Evolutionary conservation across 2,113 vertebrate genomes (phyloP).

Genomic region (Pelodiscus sinensis): DNA sequence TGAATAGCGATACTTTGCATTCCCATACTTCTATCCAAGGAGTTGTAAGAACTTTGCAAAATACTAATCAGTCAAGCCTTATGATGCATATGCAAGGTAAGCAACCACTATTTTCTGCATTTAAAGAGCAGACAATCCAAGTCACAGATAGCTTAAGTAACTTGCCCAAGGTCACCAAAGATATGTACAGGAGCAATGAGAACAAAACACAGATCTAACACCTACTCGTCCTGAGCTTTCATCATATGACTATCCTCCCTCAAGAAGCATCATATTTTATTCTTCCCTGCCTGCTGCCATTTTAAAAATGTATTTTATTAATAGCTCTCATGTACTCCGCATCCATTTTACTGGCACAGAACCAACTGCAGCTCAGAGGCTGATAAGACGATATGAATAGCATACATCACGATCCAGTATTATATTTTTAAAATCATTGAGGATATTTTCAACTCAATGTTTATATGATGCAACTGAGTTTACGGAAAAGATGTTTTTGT

Average conservation of each 20-base stretch:
- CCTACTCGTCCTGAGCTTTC: not conserved
- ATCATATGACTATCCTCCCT: not conserved
- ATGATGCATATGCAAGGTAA: not conserved
- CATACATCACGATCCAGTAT: conserved; percentile 34
- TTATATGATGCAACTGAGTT: conserved; percentile 9
- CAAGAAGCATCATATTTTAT: not conserved
- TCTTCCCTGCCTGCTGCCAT: not conserved
- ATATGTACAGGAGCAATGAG: not conserved
- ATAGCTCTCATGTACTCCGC: not conserved
- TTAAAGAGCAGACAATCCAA: not conserved
- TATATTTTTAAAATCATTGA: conserved; percentile 52
- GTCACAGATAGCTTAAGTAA: not conserved
- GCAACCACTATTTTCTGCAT: not conserved
- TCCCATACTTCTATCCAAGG: not conserved
- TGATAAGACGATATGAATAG: conserved; percentile 40
- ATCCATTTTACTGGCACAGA: conserved; percentile 31
- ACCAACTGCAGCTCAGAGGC: conserved; percentile 14
- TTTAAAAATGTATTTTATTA: not conserved
- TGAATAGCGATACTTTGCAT: not conserved
- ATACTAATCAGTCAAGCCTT: not conserved
- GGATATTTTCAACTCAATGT: conserved; percentile 32
- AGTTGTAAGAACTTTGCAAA: not conserved
- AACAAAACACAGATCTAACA: not conserved
- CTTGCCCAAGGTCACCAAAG: not conserved
- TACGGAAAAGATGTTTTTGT: not conserved